Evolutionary conservation across 2,888 invertebrate species (phyloP).

Genomic region (Pinctada fucata): DNA sequence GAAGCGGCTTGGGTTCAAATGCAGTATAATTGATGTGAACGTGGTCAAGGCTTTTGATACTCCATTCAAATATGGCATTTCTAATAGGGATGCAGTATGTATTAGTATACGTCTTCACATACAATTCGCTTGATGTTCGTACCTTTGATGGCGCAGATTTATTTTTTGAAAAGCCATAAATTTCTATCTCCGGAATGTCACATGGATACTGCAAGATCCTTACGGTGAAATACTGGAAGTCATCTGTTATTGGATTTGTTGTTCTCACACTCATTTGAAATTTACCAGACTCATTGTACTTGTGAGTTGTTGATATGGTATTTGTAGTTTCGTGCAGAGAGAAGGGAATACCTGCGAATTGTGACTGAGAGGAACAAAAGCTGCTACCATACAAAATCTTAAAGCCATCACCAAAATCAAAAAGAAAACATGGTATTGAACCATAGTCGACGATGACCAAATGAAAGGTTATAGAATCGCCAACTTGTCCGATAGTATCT

Average conservation of each 20-base stretch:
- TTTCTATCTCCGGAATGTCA: slow-evolving; percentile 37
- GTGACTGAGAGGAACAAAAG: slow-evolving; percentile 28
- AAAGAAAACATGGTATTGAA: slow-evolving; percentile 36
- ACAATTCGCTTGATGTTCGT: slow-evolving; percentile 21
- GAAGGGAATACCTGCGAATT: slow-evolving; percentile 17
- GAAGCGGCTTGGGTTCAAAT: slow-evolving; percentile 13
- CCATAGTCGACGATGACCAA: slow-evolving; percentile 20
- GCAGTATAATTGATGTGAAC: neutral
- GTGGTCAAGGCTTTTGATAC: slow-evolving; percentile 16
- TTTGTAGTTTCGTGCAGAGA: slow-evolving; percentile 3
- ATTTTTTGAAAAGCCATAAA: slow-evolving; percentile 39
- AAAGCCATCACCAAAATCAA: slow-evolving; percentile 38
- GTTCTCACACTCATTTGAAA: slow-evolving; percentile 34
- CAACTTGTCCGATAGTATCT: slow-evolving; percentile 27
- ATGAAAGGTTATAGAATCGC: slow-evolving; percentile 25
- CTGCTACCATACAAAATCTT: slow-evolving; percentile 28
- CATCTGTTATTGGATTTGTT: slow-evolving; percentile 32
- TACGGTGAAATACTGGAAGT: slow-evolving; percentile 19
- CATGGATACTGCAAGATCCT: slow-evolving; percentile 29
- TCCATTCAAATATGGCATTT: slow-evolving; percentile 37
- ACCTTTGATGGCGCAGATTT: slow-evolving; percentile 19
- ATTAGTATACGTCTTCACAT: slow-evolving; percentile 32
- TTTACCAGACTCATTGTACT: slow-evolving; percentile 11
- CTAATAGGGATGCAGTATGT: slow-evolving; percentile 38
- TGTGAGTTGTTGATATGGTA: slow-evolving; percentile 17